Evolutionary conservation across 2,888 invertebrate species (phyloP), one percentile per base, ranked within the genome.

Genomic region (Andrena bucephala): DNA sequence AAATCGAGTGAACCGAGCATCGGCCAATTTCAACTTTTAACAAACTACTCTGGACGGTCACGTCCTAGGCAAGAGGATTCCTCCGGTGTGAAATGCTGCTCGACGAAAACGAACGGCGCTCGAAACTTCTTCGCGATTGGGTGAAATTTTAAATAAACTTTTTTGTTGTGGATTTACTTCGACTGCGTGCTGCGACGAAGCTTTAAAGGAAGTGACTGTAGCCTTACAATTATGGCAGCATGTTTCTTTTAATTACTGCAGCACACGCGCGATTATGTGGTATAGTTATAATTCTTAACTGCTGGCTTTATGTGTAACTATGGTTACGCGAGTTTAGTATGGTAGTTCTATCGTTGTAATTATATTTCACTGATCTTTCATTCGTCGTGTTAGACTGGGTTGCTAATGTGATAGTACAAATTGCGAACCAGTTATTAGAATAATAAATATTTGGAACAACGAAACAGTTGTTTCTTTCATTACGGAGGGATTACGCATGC

Each of bases 21-120:
- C 73, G 72, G 59, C 77, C 83, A 87, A 87, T 87, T 87, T 85
- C 77, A 87, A 87, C 83, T 87, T 87, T 87, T 80, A 86, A 80
- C 78, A 85, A 87, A 85, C 87, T 87, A 76, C 65, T 73, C n/a
- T 31, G 10, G 31, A 42, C 70, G 66, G 31, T 62, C 63, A 27
- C 62, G 70, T 66, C 57, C 48, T 13, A 50, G 29, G 36, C 6
- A 69, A 48, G 48, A 60, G 60, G 74, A 74, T 65, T 79, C 57
- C 50, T 24, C 16, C 7, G 27, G 20, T 16, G 52, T 42, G 81
- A 69, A 65, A 59, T 33, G 54, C 31, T 20, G n/a, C 13, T 1
- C 8, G 20, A 54, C 31, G 54, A 42, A 65, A 31, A 24, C 33
- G 24, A 57, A 42, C 27, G 1, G 42, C 31, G 29, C 27, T 24